Evolutionary conservation across 2,888 invertebrate genomes (phyloP).

Genomic region (Cetonia aurata): DNA sequence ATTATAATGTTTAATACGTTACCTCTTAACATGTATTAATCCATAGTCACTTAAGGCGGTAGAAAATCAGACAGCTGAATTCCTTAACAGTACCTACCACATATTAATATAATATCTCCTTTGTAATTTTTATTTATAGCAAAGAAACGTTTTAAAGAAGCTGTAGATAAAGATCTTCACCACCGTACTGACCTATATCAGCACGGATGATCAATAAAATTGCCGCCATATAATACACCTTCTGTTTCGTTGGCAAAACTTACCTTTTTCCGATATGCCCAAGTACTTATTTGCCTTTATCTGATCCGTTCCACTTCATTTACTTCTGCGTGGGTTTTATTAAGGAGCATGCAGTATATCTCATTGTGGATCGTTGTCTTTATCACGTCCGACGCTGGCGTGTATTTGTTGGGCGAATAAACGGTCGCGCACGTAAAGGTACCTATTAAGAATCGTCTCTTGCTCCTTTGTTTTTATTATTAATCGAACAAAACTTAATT

Average conservation of each 20-base stretch:
- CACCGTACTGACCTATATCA: slow-evolving; percentile 12
- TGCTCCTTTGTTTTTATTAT: slow-evolving; percentile 18
- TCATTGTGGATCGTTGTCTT: not conserved
- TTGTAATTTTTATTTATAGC: too few relatives aligned
- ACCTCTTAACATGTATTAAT: too few relatives aligned
- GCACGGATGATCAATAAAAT: not conserved
- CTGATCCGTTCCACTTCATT: slow-evolving; percentile 39
- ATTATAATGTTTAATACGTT: too few relatives aligned
- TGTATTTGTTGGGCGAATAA: not conserved
- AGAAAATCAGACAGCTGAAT: too few relatives aligned
- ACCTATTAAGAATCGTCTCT: not conserved
- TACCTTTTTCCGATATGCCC: not conserved
- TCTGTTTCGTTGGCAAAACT: slow-evolving; percentile 1
- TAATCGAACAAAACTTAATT: slow-evolving; percentile 23
- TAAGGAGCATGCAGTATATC: slow-evolving; percentile 1
- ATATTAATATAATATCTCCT: too few relatives aligned
- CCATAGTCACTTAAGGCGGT: too few relatives aligned
- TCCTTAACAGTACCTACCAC: too few relatives aligned
- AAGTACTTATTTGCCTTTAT: slow-evolving; percentile 31
- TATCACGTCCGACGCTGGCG: not conserved
- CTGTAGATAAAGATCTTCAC: not conserved
- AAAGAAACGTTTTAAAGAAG: too few relatives aligned
- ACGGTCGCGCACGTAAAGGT: not conserved
- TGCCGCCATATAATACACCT: slow-evolving; percentile 13
- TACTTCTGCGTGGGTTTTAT: slow-evolving; percentile 21